These are phyloP conservation scores for Vicugna pacos DNA, from an alignment of 2,113 vertebrate species.

Conservation along the genomic window DNA sequence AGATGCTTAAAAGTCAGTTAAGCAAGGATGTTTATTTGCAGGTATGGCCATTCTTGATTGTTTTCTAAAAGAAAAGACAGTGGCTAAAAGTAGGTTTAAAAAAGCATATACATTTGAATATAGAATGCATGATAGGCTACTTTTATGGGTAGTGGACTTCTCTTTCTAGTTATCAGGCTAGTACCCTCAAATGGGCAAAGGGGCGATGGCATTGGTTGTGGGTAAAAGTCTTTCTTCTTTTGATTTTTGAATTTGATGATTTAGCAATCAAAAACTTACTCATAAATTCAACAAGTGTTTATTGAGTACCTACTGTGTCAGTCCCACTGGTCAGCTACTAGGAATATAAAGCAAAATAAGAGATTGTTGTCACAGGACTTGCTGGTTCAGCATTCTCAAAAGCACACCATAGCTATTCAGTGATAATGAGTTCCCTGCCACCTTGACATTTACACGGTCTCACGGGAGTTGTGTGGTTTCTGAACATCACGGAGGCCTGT, in stretches of 20 bases:
- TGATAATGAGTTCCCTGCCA: background rate
- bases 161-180: conserved; percentile 10
- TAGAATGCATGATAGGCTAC: background rate
- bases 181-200: background rate
- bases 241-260: background rate
- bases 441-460: background rate
- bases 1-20: background rate
- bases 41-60: background rate
- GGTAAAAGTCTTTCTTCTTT: background rate
- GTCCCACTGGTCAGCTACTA: background rate
- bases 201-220: background rate
- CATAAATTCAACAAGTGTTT: background rate
- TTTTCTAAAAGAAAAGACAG: background rate
- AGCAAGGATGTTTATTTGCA: background rate
- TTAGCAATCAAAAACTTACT: background rate
- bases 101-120: background rate
- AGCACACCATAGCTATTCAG: background rate
- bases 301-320: background rate
- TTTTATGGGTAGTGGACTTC: background rate
- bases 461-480: background rate
- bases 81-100: background rate
- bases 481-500: background rate
- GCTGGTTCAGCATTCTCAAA: background rate
- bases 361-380: background rate
- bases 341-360: background rate